These are phyloP conservation scores for Anoplophora glabripennis DNA, from an alignment of 1,140 invertebrate genomes.

Conservation along the genomic window DNA sequence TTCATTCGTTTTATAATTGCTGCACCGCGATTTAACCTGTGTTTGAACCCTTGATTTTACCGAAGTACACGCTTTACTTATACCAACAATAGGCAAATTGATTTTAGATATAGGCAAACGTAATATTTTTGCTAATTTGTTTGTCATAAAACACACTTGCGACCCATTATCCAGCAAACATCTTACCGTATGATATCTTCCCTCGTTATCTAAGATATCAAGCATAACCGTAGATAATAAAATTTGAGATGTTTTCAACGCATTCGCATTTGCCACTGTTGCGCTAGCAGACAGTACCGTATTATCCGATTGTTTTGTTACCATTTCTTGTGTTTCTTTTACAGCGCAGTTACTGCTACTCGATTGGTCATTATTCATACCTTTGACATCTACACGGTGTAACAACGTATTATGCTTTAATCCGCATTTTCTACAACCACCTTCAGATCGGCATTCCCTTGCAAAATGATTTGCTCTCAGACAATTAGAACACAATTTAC, in stretches of 20 bases:
- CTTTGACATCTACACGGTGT: conserved; percentile 9
- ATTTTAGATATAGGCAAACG: no score
- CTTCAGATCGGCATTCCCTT: conserved; percentile 12
- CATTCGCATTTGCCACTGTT: background rate
- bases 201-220: background rate
- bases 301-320: background rate
- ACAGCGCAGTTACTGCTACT: background rate
- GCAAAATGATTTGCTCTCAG: conserved; percentile 10
- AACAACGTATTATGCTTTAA: conserved; percentile 21
- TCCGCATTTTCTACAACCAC: conserved; percentile 18
- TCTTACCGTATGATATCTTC: background rate
- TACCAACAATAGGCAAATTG: no score
- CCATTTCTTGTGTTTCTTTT: background rate
- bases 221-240: conserved; percentile 6
- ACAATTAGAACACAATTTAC: conserved; percentile 13
- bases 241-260: background rate
- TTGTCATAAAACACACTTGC: background rate
- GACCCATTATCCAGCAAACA: background rate
- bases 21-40: conserved; percentile 6
- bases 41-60: background rate
- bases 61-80: background rate
- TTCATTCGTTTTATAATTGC: conserved; percentile 2
- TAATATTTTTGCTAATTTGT: no score
- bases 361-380: background rate
- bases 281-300: background rate